A percentile compares a stretch with the other conserved stretches of the same genome.
phyloP scores from a whole-genome alignment of 2,113 vertebrate genomes.

The Plecotus auritus region DNA sequence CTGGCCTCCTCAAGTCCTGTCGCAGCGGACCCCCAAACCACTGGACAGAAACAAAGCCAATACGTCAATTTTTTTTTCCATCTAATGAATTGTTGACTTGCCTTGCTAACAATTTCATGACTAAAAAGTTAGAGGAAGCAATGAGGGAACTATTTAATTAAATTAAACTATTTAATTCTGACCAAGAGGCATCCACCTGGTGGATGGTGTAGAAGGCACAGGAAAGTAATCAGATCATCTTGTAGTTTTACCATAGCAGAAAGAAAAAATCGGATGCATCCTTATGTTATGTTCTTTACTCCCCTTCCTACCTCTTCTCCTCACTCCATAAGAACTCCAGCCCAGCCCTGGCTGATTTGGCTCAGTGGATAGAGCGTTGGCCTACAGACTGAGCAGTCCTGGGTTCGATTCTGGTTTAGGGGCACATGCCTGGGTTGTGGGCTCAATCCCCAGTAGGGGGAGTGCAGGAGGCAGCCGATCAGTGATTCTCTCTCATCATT shows the following conservation, averaged over 20 bases:
- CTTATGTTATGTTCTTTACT: not conserved
- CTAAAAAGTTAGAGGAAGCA: not conserved
- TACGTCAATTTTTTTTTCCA: not conserved
- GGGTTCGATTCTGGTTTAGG: no score
- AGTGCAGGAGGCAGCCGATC: no score
- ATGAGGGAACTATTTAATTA: not conserved
- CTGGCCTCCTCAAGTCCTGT: accelerated
- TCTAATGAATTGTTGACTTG: not conserved
- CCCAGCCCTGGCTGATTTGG: not conserved
- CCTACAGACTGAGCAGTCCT: no score
- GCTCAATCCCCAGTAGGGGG: no score
- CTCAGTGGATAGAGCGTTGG: no score
- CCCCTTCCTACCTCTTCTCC: not conserved
- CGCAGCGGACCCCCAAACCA: accelerated
- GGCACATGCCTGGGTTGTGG: no score
- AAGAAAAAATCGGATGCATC: not conserved
- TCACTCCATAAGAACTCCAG: not conserved
- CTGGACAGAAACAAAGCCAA: accelerated
- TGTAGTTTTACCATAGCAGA: not conserved
- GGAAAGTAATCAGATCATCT: not conserved
- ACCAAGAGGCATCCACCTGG: not conserved
- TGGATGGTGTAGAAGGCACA: not conserved
- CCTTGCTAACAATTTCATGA: not conserved
- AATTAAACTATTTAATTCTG: not conserved
- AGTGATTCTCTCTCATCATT: no score